Percentiles rank a stretch among this genome's conserved stretches.
phyloP scores from a whole-genome alignment of 2,797 vertebrate species.

The Mormyrus hasselquistii region DNA sequence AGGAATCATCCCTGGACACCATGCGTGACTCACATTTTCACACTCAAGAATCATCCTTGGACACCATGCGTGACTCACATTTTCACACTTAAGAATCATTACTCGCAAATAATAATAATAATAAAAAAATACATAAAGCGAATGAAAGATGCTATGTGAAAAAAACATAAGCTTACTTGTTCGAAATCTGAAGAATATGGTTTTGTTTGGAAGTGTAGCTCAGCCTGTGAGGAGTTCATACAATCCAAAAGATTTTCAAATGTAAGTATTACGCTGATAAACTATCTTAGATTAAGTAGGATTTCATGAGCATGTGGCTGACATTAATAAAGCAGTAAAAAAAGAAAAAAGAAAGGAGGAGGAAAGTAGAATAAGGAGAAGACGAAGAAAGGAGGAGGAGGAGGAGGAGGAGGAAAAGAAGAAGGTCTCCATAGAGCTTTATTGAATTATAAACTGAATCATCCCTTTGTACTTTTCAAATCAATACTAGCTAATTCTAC shows the following conservation, averaged over 20 bases:
- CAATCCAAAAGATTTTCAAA: neutral
- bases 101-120: neutral
- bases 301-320: neutral
- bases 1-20: neutral
- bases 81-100: neutral
- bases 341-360: neutral
- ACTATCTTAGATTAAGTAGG: neutral
- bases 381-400: neutral
- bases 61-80: no score
- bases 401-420: neutral
- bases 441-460: neutral
- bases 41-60: neutral
- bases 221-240: neutral
- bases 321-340: neutral
- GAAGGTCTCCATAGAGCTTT: neutral
- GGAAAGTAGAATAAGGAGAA: neutral
- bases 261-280: neutral
- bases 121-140: neutral
- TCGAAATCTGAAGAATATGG: neutral
- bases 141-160: neutral
- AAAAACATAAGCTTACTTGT: neutral
- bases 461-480: constrained; percentile 23
- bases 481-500: constrained; percentile 17
- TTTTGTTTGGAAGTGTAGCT: neutral
- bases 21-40: neutral